These are phyloP conservation scores for Rana temporaria DNA, from an alignment of 2,113 vertebrate genomes.

Conservation along the genomic window DNA sequence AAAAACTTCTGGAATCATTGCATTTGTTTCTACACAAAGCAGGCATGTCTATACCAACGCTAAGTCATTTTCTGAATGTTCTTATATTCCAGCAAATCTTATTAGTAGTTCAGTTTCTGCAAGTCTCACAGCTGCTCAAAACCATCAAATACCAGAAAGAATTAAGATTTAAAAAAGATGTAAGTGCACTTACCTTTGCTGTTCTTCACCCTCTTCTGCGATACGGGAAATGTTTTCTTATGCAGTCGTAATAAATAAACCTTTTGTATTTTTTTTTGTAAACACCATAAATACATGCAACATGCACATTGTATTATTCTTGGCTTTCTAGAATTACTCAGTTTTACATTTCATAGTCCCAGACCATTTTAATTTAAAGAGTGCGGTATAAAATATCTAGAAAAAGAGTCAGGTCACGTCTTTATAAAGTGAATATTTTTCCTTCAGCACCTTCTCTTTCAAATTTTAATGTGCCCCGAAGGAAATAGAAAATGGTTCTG, in stretches of 20 bases:
- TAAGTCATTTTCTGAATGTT: too few relatives aligned
- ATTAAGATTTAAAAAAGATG: not conserved
- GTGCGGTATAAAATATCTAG: not conserved
- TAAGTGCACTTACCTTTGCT: conserved; percentile 27
- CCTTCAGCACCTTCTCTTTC: conserved; percentile 57
- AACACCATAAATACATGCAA: conserved; percentile 14
- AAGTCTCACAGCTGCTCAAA: too few relatives aligned
- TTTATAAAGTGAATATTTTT: conserved; percentile 57
- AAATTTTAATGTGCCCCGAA: conserved; percentile 64
- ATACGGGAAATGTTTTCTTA: not conserved
- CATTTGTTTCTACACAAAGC: too few relatives aligned
- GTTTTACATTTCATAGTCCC: conserved; percentile 33
- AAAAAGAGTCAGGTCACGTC: conserved; percentile 50
- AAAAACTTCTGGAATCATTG: too few relatives aligned
- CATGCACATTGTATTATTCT: conserved; percentile 37
- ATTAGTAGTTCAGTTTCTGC: too few relatives aligned
- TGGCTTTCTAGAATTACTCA: conserved; percentile 3
- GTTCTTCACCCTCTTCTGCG: not conserved
- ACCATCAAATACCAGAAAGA: not conserved
- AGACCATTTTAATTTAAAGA: conserved; percentile 29
- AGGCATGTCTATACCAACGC: too few relatives aligned
- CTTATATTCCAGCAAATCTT: too few relatives aligned
- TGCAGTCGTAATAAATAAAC: conserved; percentile 1
- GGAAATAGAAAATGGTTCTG: conserved; percentile 63
- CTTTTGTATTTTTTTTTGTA: not conserved